phyloP scores from a whole-genome alignment of 1,140 invertebrate species.

The Homalodisca vitripennis region DNA sequence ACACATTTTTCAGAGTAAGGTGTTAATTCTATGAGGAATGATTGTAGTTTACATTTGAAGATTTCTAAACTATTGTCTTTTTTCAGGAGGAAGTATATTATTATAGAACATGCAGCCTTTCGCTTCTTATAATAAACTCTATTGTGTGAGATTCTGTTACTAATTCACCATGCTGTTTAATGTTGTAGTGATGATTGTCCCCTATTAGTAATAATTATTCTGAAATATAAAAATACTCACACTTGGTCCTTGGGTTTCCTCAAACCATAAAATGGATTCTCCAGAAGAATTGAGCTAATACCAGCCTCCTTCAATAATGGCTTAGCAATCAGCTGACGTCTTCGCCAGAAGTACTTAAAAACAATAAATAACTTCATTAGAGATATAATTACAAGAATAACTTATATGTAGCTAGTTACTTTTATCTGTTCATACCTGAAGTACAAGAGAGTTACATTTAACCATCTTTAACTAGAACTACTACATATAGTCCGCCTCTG shows the following conservation, averaged over 20 bases:
- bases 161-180: too few species aligned
- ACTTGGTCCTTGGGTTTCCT: slow-evolving; percentile 90
- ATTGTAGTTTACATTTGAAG: too few species aligned
- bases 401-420: not conserved
- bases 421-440: not conserved
- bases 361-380: slow-evolving; percentile 33
- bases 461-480: too few species aligned
- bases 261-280: slow-evolving; percentile 96
- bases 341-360: slow-evolving; percentile 89
- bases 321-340: slow-evolving; percentile 86
- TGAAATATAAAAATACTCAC: slow-evolving; percentile 63
- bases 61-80: too few species aligned
- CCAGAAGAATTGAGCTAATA: slow-evolving; percentile 91
- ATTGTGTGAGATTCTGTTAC: slow-evolving; percentile 36
- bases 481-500: too few species aligned
- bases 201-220: too few species aligned
- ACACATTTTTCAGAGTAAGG: too few species aligned
- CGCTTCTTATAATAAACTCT: slow-evolving; percentile 37
- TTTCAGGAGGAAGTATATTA: too few species aligned
- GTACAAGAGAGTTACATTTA: too few species aligned
- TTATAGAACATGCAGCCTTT: slow-evolving; percentile 26
- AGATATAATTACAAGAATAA: not conserved
- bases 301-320: slow-evolving; percentile 87
- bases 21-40: too few species aligned
- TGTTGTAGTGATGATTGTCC: too few species aligned